phyloP scores from a whole-genome alignment of 2,888 invertebrate species.

The Orthosia gracilis region DNA sequence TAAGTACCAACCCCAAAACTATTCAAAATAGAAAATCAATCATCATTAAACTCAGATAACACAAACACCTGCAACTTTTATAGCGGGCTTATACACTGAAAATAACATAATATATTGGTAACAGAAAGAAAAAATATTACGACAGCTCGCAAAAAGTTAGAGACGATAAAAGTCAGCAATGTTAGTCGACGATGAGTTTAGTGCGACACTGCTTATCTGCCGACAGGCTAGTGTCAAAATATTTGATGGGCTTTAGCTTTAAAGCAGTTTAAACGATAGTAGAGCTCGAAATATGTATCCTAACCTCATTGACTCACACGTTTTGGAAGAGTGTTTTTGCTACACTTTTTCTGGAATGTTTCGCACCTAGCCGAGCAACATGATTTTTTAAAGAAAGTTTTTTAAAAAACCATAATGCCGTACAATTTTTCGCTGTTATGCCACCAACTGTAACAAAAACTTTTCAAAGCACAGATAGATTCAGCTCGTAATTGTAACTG shows the following conservation, averaged over 20 bases:
- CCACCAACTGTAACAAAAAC: background rate
- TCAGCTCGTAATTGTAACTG: background rate
- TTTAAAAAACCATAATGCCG: too few relatives aligned
- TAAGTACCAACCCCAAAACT: constrained; percentile 6
- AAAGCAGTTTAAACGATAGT: constrained; percentile 31
- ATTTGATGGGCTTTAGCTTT: constrained; percentile 69
- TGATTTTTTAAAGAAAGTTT: background rate
- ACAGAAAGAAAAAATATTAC: constrained; percentile 66
- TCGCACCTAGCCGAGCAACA: background rate
- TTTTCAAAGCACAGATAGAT: background rate
- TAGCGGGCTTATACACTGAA: constrained; percentile 44
- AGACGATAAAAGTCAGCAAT: constrained; percentile 74
- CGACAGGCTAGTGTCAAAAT: constrained; percentile 78
- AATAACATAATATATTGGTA: constrained; percentile 60
- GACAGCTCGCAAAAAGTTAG: constrained; percentile 68
- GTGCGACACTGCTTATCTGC: constrained; percentile 76
- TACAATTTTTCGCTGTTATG: background rate
- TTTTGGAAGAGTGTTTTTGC: constrained; percentile 48
- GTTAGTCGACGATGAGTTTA: constrained; percentile 72
- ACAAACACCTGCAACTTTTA: constrained; percentile 63
- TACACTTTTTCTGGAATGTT: constrained; percentile 34
- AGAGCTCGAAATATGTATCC: constrained; percentile 38
- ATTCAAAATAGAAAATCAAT: constrained; percentile 59
- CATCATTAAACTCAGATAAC: constrained; percentile 53
- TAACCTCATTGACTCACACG: constrained; percentile 46